phyloP scores from a whole-genome alignment of 1,140 invertebrate species.

The Eriocheir sinensis region DNA sequence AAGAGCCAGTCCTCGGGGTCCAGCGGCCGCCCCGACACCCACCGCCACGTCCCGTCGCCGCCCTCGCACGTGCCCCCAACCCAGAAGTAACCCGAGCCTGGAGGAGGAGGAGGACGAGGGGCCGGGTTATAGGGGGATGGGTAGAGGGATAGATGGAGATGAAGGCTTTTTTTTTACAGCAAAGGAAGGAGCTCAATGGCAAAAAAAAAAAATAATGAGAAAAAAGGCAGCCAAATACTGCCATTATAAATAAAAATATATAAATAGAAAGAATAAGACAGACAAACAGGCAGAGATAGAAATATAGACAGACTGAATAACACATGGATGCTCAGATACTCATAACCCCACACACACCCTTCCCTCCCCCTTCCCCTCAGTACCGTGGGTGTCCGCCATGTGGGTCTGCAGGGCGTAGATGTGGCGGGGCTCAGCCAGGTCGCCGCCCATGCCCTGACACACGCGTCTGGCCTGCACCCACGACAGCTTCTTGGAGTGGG shows the following conservation, averaged over 20 bases:
- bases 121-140: too few relatives aligned
- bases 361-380: too few relatives aligned
- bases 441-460: constrained; percentile 68
- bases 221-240: not conserved
- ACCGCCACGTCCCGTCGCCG: constrained; percentile 42
- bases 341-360: not conserved
- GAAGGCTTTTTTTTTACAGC: not conserved
- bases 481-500: constrained; percentile 65
- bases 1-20: constrained; percentile 68
- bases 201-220: not conserved
- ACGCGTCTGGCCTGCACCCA: constrained; percentile 56
- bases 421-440: constrained; percentile 51
- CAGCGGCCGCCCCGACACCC: constrained; percentile 55
- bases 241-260: not conserved
- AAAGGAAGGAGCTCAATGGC: not conserved
- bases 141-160: not conserved
- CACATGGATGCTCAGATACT: constrained; percentile 17
- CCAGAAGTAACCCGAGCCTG: constrained; percentile 73
- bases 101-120: not conserved
- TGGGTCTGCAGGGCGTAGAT: constrained; percentile 61
- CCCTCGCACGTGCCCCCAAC: constrained; percentile 51
- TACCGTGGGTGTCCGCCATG: constrained; percentile 36
- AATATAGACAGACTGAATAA: constrained; percentile 52
- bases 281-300: constrained; percentile 49
- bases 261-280: constrained; percentile 12